These are phyloP conservation scores for Psophia crepitans DNA, from an alignment of 2,113 vertebrate species.

Conservation along the genomic window DNA sequence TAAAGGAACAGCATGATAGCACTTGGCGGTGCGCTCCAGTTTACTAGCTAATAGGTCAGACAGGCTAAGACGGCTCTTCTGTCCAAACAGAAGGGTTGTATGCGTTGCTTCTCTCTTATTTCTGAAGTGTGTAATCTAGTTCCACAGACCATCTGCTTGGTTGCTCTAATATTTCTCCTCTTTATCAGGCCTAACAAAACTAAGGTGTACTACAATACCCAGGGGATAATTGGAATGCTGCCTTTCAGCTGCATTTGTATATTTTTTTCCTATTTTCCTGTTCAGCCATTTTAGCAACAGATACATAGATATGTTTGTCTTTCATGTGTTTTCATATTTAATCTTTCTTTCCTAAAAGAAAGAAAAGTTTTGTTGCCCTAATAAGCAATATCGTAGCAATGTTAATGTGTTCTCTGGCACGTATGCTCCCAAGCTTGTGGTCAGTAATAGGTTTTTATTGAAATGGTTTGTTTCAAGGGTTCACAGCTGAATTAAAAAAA, in stretches of 20 bases:
- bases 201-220: slow-evolving; percentile 12
- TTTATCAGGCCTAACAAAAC: slow-evolving; percentile 12
- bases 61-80: slow-evolving; percentile 46
- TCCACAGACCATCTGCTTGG: slow-evolving; percentile 44
- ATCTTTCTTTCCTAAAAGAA: background rate
- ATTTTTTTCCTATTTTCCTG: background rate
- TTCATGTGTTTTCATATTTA: background rate
- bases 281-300: background rate
- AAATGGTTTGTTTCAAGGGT: background rate
- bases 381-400: background rate
- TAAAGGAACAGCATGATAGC: slow-evolving; percentile 44
- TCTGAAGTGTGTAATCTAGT: slow-evolving; percentile 62
- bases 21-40: background rate
- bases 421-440: background rate
- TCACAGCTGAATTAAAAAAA: background rate
- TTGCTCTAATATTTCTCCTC: slow-evolving; percentile 29
- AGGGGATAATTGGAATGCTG: background rate
- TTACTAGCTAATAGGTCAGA: slow-evolving; percentile 53
- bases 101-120: slow-evolving; percentile 30
- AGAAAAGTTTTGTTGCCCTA: background rate
- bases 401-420: background rate
- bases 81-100: slow-evolving; percentile 59
- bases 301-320: background rate
- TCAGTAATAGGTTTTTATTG: background rate
- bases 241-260: background rate